phyloP scores from a whole-genome alignment of 2,797 vertebrate species.

The Spinus pinus region DNA sequence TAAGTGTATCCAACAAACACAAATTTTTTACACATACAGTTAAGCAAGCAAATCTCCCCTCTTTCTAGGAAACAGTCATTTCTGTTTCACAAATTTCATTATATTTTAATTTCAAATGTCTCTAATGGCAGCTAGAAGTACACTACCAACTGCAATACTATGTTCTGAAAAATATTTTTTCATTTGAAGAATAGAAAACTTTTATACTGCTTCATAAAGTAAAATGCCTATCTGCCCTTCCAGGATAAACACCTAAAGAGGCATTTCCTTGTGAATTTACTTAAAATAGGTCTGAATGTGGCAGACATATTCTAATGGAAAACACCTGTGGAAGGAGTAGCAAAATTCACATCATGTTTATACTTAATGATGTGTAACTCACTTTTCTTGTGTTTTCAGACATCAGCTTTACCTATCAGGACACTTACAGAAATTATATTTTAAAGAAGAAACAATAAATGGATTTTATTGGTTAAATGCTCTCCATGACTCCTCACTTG shows the following conservation, averaged over 20 bases:
- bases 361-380: not conserved
- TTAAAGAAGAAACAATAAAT: not conserved
- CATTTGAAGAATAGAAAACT: conserved; percentile 38
- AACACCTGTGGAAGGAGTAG: conserved; percentile 24
- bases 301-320: conserved; percentile 55
- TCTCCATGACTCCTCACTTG: not conserved
- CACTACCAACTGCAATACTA: conserved; percentile 14
- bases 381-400: not conserved
- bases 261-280: conserved; percentile 52
- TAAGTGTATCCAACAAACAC: not conserved
- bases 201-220: conserved; percentile 5
- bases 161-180: conserved; percentile 38
- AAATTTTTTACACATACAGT: not conserved
- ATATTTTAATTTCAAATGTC: not conserved
- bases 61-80: not conserved
- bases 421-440: not conserved
- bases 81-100: not conserved
- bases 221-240: conserved; percentile 20
- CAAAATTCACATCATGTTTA: conserved; percentile 7
- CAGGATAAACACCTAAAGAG: conserved; percentile 43
- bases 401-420: not conserved
- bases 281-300: conserved; percentile 42
- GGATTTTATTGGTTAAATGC: not conserved
- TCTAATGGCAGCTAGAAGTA: not conserved
- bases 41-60: not conserved